These are phyloP conservation scores for Meganola albula DNA, from an alignment of 2,888 invertebrate species.

Conservation along the genomic window DNA sequence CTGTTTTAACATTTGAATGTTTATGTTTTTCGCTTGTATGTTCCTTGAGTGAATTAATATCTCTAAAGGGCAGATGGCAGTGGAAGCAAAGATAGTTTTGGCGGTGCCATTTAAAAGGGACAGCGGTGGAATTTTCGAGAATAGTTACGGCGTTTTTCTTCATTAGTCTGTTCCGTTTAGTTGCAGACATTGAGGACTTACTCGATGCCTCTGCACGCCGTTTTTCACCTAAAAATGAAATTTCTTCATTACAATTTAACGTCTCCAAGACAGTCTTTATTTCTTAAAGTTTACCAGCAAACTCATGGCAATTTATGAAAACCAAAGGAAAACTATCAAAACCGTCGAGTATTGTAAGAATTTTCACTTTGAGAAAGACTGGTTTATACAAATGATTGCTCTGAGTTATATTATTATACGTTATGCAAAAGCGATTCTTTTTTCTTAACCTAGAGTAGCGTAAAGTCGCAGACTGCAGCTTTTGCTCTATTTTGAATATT, in stretches of 20 bases:
- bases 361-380: too few relatives aligned
- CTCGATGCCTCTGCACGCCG: slow-evolving; percentile 32
- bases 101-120: slow-evolving; percentile 68
- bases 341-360: too few relatives aligned
- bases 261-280: too few relatives aligned
- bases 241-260: slow-evolving; percentile 28
- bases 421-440: too few relatives aligned
- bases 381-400: too few relatives aligned
- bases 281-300: too few relatives aligned
- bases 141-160: slow-evolving; percentile 58
- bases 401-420: too few relatives aligned
- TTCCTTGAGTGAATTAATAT: slow-evolving; percentile 46
- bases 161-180: slow-evolving; percentile 57
- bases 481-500: too few relatives aligned
- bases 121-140: slow-evolving; percentile 50
- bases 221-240: slow-evolving; percentile 60
- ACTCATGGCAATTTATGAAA: too few relatives aligned
- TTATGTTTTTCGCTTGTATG: slow-evolving; percentile 52
- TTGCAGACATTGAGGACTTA: slow-evolving; percentile 53
- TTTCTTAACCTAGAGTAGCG: too few relatives aligned
- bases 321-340: too few relatives aligned
- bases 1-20: slow-evolving; percentile 46
- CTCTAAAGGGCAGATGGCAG: slow-evolving; percentile 56
- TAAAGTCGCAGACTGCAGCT: too few relatives aligned
- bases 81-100: slow-evolving; percentile 65